Percentiles rank a stretch among this genome's conserved stretches.
phyloP scores from a whole-genome alignment of 2,113 vertebrate species.

The Natator depressus region DNA sequence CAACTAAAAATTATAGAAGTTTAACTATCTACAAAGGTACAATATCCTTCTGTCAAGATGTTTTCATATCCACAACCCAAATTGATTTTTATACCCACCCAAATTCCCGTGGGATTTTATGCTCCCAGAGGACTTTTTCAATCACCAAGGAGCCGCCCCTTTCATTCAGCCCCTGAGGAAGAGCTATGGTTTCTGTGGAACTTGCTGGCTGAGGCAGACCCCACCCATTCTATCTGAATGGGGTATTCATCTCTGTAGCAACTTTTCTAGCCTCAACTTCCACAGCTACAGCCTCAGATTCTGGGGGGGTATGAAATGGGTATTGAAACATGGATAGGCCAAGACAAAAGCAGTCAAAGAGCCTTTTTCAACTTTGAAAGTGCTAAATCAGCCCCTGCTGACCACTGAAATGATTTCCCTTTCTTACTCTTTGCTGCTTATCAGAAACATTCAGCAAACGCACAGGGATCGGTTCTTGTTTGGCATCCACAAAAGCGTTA shows the following conservation, averaged over 20 bases:
- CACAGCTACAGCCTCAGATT: neutral
- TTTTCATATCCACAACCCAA: neutral
- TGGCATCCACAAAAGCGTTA: neutral
- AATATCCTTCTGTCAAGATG: neutral
- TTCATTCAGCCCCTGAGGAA: too few relatives aligned
- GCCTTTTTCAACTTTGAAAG: neutral
- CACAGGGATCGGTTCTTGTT: neutral
- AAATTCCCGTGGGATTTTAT: neutral
- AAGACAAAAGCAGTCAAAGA: neutral
- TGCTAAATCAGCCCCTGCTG: too few relatives aligned
- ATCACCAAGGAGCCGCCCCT: neutral
- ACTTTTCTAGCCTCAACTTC: neutral
- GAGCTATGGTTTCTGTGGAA: too few relatives aligned
- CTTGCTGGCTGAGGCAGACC: too few relatives aligned
- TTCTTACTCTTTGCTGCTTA: neutral
- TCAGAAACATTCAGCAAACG: neutral
- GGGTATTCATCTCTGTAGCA: neutral
- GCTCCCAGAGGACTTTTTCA: neutral
- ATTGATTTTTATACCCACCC: neutral
- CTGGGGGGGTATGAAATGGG: neutral
- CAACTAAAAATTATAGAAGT: too few relatives aligned
- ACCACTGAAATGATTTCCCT: neutral
- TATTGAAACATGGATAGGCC: neutral
- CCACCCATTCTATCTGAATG: neutral
- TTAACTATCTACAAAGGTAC: neutral